Evolutionary conservation across 2,113 vertebrate species (phyloP).

Genomic region (Pipa parva): DNA sequence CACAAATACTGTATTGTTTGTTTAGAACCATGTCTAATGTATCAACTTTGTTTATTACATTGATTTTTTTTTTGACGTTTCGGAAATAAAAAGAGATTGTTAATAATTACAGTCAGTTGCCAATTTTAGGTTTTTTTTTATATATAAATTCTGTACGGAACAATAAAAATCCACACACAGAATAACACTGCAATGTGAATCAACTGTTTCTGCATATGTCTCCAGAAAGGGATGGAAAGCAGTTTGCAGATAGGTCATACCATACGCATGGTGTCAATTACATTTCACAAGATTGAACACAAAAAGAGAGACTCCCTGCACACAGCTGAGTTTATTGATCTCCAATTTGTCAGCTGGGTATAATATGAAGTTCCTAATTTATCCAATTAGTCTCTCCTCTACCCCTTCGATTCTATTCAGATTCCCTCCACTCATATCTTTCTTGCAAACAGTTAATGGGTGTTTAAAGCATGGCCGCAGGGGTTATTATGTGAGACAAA

Average conservation of each 20-base stretch:
- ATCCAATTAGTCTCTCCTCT: slow-evolving; percentile 40
- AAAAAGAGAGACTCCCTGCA: not conserved
- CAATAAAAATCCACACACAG: no score
- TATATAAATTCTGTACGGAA: no score
- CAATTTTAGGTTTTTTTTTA: no score
- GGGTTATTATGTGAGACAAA: slow-evolving; percentile 13
- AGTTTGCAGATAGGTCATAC: not conserved
- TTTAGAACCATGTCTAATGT: no score
- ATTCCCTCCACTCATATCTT: slow-evolving; percentile 37
- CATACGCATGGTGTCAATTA: not conserved
- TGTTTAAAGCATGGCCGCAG: slow-evolving; percentile 48
- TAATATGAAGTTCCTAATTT: slow-evolving; percentile 54
- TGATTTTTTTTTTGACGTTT: no score
- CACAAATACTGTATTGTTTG: no score
- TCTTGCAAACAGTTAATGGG: not conserved
- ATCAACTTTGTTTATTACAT: no score
- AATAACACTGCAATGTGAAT: no score
- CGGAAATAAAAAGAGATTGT: no score
- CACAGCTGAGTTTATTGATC: not conserved
- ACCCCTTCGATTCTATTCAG: slow-evolving; percentile 33
- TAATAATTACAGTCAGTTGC: no score
- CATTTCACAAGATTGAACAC: not conserved
- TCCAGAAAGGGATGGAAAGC: not conserved
- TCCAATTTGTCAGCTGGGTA: not conserved
- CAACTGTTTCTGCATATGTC: no score